phyloP scores from a whole-genome alignment of 2,888 invertebrate species.

The Melieria omissa region DNA sequence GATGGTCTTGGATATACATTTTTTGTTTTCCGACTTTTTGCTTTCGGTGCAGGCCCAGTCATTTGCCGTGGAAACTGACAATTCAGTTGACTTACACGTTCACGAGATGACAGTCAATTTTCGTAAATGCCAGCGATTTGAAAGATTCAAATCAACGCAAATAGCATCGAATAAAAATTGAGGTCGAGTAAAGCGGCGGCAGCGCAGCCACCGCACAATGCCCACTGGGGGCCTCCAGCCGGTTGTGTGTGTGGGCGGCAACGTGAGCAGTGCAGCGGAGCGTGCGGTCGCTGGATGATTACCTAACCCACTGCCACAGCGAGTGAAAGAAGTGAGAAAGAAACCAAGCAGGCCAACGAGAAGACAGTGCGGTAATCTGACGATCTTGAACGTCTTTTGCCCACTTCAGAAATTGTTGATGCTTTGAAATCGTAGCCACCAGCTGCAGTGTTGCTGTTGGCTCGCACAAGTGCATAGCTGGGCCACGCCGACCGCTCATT shows the following conservation, averaged over 20 bases:
- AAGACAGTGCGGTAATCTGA: conserved; percentile 19
- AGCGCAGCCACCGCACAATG: not conserved
- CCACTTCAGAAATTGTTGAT: not conserved
- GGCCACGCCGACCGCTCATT: too few species aligned
- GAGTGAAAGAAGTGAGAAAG: not conserved
- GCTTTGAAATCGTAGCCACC: not conserved
- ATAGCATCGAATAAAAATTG: conserved; percentile 33
- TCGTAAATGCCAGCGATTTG: conserved; percentile 22
- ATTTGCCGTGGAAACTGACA: conserved; percentile 22
- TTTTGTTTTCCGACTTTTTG: not conserved
- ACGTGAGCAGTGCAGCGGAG: not conserved
- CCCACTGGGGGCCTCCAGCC: not conserved
- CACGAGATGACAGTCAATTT: conserved; percentile 23
- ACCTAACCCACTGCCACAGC: too few species aligned
- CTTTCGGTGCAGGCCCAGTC: not conserved
- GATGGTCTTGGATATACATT: not conserved
- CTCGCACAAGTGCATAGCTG: too few species aligned
- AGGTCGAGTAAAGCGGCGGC: conserved; percentile 31
- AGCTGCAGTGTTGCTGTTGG: not conserved
- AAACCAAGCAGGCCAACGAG: conserved; percentile 3
- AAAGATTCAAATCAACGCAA: conserved; percentile 33
- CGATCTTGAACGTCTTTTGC: conserved; percentile 24
- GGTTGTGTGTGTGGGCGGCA: not conserved
- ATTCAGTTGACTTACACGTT: conserved; percentile 25
- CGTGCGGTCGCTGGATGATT: not conserved